Conservation (phyloP, 2,797 vertebrate genomes). For the Micrastur ruficollis region DNA sequence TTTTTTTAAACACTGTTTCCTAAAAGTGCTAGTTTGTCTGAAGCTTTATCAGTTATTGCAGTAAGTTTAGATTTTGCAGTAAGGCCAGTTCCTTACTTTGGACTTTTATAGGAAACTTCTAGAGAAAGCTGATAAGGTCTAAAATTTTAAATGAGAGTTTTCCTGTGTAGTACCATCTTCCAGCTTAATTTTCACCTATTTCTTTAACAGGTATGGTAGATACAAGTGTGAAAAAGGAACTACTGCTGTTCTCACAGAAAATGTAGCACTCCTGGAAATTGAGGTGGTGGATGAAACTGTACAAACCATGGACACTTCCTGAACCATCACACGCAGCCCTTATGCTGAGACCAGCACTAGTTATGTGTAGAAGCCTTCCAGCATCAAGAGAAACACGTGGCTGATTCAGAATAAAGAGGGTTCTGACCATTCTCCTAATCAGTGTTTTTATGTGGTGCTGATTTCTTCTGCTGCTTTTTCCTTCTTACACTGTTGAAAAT, state of each 20-base stretch:
- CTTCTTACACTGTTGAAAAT: not conserved
- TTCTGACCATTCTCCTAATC: not conserved
- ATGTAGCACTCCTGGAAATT: slow-evolving; percentile 78
- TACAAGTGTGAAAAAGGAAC: slow-evolving; percentile 94
- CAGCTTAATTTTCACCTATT: not conserved
- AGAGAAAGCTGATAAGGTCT: not conserved
- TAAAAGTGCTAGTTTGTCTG: not conserved
- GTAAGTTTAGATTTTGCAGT: not conserved
- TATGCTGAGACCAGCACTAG: accelerated
- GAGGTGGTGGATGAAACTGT: slow-evolving; percentile 89
- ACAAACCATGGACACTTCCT: slow-evolving; percentile 97
- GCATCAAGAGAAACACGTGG: accelerated
- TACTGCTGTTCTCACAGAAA: slow-evolving; percentile 82
- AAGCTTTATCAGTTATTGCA: too few species aligned
- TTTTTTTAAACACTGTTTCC: not conserved
- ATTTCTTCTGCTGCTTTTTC: not conserved
- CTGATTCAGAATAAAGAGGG: slow-evolving; percentile 14
- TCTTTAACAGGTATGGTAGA: slow-evolving; percentile 80
- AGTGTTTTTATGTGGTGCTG: not conserved
- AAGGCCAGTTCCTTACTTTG: not conserved
- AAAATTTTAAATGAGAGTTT: not conserved
- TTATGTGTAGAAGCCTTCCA: not conserved
- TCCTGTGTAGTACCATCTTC: accelerated
- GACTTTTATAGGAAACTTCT: not conserved
- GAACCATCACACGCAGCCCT: not conserved